These are phyloP conservation scores for Drosophila yakuba DNA, from an alignment of 1,140 invertebrate genomes.

Conservation along the genomic window DNA sequence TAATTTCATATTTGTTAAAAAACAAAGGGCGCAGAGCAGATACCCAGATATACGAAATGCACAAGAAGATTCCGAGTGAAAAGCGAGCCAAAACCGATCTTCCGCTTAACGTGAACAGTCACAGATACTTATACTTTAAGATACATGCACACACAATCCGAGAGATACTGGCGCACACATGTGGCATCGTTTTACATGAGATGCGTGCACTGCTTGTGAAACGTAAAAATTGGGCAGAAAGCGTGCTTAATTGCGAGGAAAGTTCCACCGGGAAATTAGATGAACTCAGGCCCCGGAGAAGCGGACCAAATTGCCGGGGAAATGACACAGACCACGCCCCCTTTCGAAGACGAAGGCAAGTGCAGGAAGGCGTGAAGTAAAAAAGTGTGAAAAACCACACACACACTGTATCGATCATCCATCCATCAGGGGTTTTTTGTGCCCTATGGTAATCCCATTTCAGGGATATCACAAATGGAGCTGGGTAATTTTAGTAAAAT, in stretches of 20 bases:
- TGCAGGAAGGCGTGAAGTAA: constrained; percentile 66
- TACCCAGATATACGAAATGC: constrained; percentile 11
- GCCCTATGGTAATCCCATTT: constrained; percentile 51
- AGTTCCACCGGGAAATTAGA: constrained; percentile 56
- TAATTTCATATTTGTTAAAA: constrained; percentile 75
- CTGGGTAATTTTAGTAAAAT: constrained; percentile 81
- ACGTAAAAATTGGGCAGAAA: constrained; percentile 75
- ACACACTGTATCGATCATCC: constrained; percentile 26
- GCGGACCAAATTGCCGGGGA: constrained; percentile 70
- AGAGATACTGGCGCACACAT: constrained; percentile 53
- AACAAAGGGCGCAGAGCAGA: constrained; percentile 21
- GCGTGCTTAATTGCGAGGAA: constrained; percentile 78
- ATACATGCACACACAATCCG: constrained; percentile 20
- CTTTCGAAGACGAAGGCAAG: constrained; percentile 40
- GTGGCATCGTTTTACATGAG: constrained; percentile 77
- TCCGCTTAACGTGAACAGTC: constrained; percentile 47
- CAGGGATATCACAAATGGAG: constrained; percentile 30
- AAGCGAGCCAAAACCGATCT: constrained; percentile 72
- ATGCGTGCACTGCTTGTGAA: constrained; percentile 52
- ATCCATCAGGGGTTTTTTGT: constrained; percentile 36
- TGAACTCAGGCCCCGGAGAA: constrained; percentile 60
- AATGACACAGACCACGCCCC: constrained; percentile 69
- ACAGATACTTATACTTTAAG: constrained; percentile 52
- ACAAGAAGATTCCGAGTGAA: constrained; percentile 38
- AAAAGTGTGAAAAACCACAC: constrained; percentile 81